Evolutionary conservation across 2,888 invertebrate genomes (phyloP), one percentile per base, ranked within the genome.

Genomic region (Iselma pallidipennis): DNA sequence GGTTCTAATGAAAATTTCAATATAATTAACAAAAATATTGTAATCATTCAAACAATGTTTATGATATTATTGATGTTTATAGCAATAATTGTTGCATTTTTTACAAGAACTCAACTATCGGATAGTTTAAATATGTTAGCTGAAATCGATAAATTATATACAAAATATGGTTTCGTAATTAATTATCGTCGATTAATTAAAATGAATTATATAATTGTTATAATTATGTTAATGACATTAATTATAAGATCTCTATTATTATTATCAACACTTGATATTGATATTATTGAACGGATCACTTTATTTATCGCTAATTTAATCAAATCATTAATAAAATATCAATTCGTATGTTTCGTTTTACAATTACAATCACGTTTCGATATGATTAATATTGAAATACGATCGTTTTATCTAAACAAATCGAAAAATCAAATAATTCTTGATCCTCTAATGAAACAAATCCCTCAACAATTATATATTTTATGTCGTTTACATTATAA

Each of bases 401-500:
- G 55, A 55, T 59, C 66, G 21, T 62, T 66, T 42, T 57, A 59
- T 21, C n/a, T n/a, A n/a, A 50, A 50, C 42, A 53, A 33, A 25
- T 14, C 28, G 12, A 55, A 31, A 19, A 45, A 60, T 12, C 55
- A 52, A 55, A 53, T 55, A 7, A 25, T 51, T n/a, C 6, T 53
- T 21, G 33, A 49, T 14, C 25, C 56, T 31, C 49, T 49, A 12
- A 49, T 55, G 1, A 55, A 49, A n/a, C 61, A 60, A 29, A 57
- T 72, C 12, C 55, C 65, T 2, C 65, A 71, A 50, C 61, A 68
- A 49, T 57, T 77, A 25, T 67, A 71, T 45, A 57, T 68, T 42
- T 66, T 75, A 48, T 75, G 75, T 48, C 66, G 76, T 10, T 66
- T 73, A 7, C 76, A 76, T 66, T 74, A 73, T 45, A 74, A 73